Evolutionary conservation across 2,797 vertebrate genomes (phyloP), one percentile per base, ranked within the genome.

Genomic region (Gymnocypris eckloni): DNA sequence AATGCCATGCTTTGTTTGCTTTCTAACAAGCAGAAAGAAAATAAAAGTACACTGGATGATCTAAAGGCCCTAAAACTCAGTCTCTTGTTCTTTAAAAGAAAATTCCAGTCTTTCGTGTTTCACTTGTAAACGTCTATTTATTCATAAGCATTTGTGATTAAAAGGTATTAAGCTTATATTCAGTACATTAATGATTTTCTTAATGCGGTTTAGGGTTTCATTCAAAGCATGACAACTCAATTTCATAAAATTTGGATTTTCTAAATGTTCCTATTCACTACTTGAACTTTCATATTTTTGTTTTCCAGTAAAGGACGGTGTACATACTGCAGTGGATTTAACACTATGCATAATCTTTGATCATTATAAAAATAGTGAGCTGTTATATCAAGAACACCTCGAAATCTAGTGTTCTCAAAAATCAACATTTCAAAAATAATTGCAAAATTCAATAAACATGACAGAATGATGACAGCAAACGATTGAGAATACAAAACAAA

Each of bases 111-210:
- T 94, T 92, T 86, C 41, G 45, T 82, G 56, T 76, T 90, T 78
- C 73, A 85, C 70, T 84, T 89, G 88, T 91, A 91, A 90, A 90
- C 85, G 72, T 64, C 69, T 93, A 89, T 94, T 94, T 92, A 96
- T 94, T 96, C 95, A 95, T 96, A 96, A 96, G 96, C 96, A 96
- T 92, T 91, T 95, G 94, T 94, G 92, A 95, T 95, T 93, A 90
- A 93, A 93, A 92, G 91, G 92, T 92, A 86, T 87, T 87, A 90
- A 41, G 20, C 54, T 81, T 82, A 0, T 79, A 83, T 59, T 25
- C 78, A 83, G 28, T 76, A 81, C 54, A 39, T 81, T 41, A 52
- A 52, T 67, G 13, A 43, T 39, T 59, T 79, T 25, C 22, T 18
- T 71, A 52, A 80, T 79, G 77, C 67, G 59, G 41, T 43, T 59